phyloP scores from a whole-genome alignment of 2,888 invertebrate genomes.

The Gymnocheta viridis region DNA sequence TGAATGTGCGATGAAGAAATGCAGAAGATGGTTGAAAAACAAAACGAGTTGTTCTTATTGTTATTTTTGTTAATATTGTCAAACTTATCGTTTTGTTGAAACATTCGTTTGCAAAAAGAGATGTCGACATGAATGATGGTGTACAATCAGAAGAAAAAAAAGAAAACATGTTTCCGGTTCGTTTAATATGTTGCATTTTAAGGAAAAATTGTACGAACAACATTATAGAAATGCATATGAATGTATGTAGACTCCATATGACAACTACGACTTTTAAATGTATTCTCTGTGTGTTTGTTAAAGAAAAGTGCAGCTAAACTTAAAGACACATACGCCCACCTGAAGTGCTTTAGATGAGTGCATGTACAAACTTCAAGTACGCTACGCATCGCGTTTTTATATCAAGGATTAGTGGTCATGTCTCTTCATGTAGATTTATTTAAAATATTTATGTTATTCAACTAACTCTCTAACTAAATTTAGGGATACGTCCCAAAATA shows the following conservation, averaged over 20 bases:
- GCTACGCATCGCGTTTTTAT: neutral
- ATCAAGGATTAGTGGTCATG: neutral
- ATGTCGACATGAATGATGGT: constrained; percentile 65
- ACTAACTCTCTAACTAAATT: no score
- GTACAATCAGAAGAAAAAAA: constrained; percentile 54
- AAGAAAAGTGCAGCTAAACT: constrained; percentile 37
- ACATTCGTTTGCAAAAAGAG: constrained; percentile 49
- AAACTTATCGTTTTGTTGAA: constrained; percentile 51
- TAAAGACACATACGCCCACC: constrained; percentile 23
- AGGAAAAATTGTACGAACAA: constrained; percentile 24
- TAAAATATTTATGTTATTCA: neutral
- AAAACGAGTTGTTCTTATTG: constrained; percentile 49
- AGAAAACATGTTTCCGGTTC: constrained; percentile 72
- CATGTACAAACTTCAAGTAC: neutral
- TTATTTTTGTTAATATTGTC: constrained; percentile 36
- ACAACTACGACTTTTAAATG: constrained; percentile 45
- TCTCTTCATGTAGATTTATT: neutral
- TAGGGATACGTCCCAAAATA: neutral
- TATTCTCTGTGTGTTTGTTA: neutral
- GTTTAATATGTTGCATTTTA: constrained; percentile 71
- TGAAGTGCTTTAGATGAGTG: neutral
- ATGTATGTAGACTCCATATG: neutral
- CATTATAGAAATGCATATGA: neutral
- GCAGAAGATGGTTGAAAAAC: neutral
- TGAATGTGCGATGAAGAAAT: neutral